Percentiles rank a stretch among this genome's conserved stretches.
phyloP scores from a whole-genome alignment of 2,113 vertebrate species.

The Lepidothrix coronata region DNA sequence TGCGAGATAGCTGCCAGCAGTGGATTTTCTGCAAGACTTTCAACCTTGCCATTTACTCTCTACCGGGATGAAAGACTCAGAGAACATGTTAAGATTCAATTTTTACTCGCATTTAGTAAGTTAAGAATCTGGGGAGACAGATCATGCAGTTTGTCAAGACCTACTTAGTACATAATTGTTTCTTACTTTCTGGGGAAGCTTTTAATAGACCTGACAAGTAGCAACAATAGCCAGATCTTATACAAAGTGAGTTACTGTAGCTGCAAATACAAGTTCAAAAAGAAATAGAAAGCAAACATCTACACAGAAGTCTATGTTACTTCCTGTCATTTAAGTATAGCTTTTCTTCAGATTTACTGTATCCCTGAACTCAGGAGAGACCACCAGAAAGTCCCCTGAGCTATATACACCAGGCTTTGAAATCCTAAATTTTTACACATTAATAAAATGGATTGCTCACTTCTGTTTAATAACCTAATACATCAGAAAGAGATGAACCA shows the following conservation, averaged over 20 bases:
- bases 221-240: not conserved
- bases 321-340: not conserved
- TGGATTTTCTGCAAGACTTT: constrained; percentile 33
- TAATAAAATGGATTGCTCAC: not conserved
- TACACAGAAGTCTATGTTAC: not conserved
- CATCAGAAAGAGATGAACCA: not conserved
- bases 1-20: constrained; percentile 13
- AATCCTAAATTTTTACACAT: not conserved
- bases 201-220: not conserved
- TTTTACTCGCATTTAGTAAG: not conserved
- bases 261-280: constrained; percentile 13
- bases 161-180: not conserved
- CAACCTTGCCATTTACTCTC: constrained; percentile 25
- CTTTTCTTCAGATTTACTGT: not conserved
- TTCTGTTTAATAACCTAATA: not conserved
- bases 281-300: not conserved
- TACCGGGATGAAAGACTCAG: not conserved
- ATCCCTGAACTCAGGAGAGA: not conserved
- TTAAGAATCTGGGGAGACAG: not conserved
- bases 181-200: not conserved
- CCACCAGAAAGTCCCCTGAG: not conserved
- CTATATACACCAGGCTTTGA: not conserved
- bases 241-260: not conserved
- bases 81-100: not conserved
- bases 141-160: not conserved